Evolutionary conservation across 35 echinoderm and acorn worm genomes (phyloP).

Genomic region (Ptychodera flava): DNA sequence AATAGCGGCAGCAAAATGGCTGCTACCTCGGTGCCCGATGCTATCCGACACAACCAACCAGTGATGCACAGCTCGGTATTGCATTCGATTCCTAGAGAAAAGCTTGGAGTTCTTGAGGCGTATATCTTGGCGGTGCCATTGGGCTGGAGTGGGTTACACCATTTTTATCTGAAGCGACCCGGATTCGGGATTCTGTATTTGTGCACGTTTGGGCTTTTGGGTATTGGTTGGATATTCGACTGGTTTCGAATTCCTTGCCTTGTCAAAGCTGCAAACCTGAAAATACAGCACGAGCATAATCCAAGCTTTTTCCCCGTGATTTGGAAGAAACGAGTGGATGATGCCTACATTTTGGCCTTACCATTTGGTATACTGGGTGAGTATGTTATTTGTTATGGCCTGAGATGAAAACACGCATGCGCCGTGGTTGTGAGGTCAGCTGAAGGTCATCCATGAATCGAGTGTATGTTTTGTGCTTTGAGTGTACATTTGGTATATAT

Average conservation of each 20-base stretch:
- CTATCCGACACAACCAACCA: too few relatives aligned
- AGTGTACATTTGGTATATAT: neutral
- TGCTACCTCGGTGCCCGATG: too few relatives aligned
- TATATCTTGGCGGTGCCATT: slow-evolving; percentile 49
- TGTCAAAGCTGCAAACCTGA: slow-evolving; percentile 34
- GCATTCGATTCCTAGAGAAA: neutral
- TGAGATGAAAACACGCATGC: neutral
- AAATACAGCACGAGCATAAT: neutral
- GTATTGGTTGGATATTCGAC: slow-evolving; percentile 52
- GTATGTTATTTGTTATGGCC: neutral
- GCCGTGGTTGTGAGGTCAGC: neutral
- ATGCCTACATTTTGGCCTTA: slow-evolving; percentile 44
- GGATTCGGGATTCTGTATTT: slow-evolving; percentile 45
- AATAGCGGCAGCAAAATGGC: too few relatives aligned
- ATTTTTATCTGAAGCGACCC: slow-evolving; percentile 55
- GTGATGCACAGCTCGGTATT: neutral
- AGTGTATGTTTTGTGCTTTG: neutral
- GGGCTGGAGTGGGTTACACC: slow-evolving; percentile 50
- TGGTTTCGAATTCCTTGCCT: slow-evolving; percentile 38
- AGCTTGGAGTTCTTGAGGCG: slow-evolving; percentile 31
- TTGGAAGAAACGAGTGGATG: slow-evolving; percentile 16
- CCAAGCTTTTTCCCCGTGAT: neutral
- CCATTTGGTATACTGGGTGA: slow-evolving; percentile 46
- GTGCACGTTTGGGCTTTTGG: slow-evolving; percentile 44
- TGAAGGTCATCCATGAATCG: neutral